These are phyloP conservation scores for Scrobipalpa costella DNA, from an alignment of 2,888 invertebrate species.

Conservation along the genomic window DNA sequence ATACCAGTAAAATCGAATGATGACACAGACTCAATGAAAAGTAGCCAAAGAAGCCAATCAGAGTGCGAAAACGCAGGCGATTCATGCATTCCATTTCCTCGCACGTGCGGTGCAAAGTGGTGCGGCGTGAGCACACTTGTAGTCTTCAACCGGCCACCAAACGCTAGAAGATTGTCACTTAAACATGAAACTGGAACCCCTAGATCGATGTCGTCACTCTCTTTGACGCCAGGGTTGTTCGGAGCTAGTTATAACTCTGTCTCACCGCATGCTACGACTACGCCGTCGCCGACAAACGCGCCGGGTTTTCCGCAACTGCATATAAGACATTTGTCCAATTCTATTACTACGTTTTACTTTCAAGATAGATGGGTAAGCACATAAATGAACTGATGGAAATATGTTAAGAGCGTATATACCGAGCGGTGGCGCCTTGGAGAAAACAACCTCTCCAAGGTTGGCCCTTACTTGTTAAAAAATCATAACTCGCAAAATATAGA, in stretches of 20 bases:
- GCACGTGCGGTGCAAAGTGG: slow-evolving; percentile 96
- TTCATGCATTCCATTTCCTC: slow-evolving; percentile 95
- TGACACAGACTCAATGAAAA: slow-evolving; percentile 74
- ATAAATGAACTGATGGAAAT: not conserved
- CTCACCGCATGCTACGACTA: slow-evolving; percentile 75
- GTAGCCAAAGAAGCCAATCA: slow-evolving; percentile 73
- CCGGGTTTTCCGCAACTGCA: slow-evolving; percentile 73
- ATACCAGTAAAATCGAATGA: slow-evolving; percentile 80
- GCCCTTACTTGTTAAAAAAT: too few species aligned
- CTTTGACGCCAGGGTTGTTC: slow-evolving; percentile 63
- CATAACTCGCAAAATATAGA: too few species aligned
- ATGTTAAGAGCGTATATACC: not conserved
- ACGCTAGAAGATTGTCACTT: slow-evolving; percentile 84
- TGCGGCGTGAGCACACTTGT: slow-evolving; percentile 93
- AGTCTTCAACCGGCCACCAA: slow-evolving; percentile 90
- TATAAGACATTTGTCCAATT: slow-evolving; percentile 78
- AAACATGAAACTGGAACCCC: slow-evolving; percentile 89
- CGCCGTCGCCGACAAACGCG: slow-evolving; percentile 76
- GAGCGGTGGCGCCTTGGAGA: too few species aligned
- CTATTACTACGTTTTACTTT: slow-evolving; percentile 90
- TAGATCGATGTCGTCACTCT: slow-evolving; percentile 72
- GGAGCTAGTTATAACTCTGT: slow-evolving; percentile 64
- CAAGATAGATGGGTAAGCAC: slow-evolving; percentile 85
- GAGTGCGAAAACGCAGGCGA: slow-evolving; percentile 82
- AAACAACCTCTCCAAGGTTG: too few species aligned